Evolutionary conservation across 2,888 invertebrate genomes (phyloP).

Genomic region (Clanis bilineata): DNA sequence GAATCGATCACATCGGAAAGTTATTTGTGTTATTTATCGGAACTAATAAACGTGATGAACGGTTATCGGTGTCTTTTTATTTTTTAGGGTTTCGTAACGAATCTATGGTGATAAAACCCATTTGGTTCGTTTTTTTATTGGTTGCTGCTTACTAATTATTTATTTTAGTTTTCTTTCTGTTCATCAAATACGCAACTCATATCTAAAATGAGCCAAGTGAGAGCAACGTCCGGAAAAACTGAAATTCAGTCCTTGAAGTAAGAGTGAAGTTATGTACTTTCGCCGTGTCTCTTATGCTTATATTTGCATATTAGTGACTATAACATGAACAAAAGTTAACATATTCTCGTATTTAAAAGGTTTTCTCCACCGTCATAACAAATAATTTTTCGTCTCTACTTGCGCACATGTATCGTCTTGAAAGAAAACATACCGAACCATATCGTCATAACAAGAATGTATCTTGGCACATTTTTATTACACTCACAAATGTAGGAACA

Average conservation of each 20-base stretch:
- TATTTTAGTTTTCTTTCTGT: not conserved
- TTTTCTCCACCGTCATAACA: too few relatives aligned
- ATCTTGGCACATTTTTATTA: constrained; percentile 48
- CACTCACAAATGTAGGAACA: constrained; percentile 47
- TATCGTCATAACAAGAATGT: constrained; percentile 26
- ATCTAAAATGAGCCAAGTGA: too few relatives aligned
- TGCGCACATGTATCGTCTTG: not conserved
- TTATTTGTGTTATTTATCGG: constrained; percentile 75
- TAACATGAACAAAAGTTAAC: too few relatives aligned
- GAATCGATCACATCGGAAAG: constrained; percentile 77
- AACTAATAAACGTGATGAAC: constrained; percentile 79
- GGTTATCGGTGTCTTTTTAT: constrained; percentile 68
- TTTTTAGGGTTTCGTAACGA: constrained; percentile 44
- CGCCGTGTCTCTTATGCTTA: too few relatives aligned
- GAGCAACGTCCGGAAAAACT: too few relatives aligned
- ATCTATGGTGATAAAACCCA: not conserved
- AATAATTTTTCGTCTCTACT: not conserved
- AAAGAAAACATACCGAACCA: constrained; percentile 40
- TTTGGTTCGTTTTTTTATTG: not conserved
- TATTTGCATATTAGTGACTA: too few relatives aligned
- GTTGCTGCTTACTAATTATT: not conserved
- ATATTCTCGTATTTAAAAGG: too few relatives aligned
- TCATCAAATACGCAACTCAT: not conserved
- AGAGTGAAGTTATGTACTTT: too few relatives aligned
- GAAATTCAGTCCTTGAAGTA: too few relatives aligned